phyloP scores from a whole-genome alignment of 2,113 vertebrate species.

The Varanus komodoensis region DNA sequence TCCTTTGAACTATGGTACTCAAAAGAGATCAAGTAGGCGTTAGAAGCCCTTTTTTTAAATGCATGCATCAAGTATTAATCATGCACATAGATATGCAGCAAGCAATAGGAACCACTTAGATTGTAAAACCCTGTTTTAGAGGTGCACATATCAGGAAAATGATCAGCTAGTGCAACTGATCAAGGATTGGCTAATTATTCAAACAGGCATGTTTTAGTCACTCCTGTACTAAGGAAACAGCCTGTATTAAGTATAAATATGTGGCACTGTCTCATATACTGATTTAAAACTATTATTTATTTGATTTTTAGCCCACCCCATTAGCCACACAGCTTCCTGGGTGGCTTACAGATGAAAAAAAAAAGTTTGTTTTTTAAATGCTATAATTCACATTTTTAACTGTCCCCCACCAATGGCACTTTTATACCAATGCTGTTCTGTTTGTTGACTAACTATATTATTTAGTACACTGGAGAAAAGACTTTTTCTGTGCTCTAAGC shows the following conservation, averaged over 20 bases:
- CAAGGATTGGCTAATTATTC: neutral
- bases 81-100: neutral
- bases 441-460: neutral
- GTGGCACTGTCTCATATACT: neutral
- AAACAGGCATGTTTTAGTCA: neutral
- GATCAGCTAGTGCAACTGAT: neutral
- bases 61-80: neutral
- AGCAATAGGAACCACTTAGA: neutral
- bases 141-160: neutral
- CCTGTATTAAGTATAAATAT: neutral
- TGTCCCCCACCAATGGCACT: neutral
- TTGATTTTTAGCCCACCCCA: too few relatives aligned
- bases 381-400: neutral
- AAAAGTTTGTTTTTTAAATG: neutral
- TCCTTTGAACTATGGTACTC: constrained; percentile 68
- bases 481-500: neutral
- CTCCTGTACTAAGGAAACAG: neutral
- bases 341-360: neutral
- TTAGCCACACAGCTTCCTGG: too few relatives aligned
- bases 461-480: neutral
- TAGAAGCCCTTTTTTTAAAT: constrained; percentile 32
- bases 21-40: constrained; percentile 53
- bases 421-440: neutral
- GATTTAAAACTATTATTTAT: neutral
- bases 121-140: neutral